Evolutionary conservation across 2,113 vertebrate species (phyloP), one percentile per base, ranked within the genome.

Genomic region (Odocoileus virginianus): DNA sequence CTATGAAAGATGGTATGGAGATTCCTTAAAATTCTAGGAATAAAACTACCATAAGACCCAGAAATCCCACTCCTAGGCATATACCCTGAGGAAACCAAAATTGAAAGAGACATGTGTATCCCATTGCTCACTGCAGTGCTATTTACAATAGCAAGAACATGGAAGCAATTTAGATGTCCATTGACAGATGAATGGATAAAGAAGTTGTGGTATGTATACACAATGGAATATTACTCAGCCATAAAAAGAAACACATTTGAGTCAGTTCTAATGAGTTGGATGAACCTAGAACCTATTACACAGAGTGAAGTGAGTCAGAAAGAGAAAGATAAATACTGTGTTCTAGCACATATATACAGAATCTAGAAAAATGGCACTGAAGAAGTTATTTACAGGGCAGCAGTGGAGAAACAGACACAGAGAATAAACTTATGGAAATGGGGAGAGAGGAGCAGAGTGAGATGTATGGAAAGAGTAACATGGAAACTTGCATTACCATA

Each of bases 151-250:
- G 16, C 64, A 17, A 67, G 64, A 67, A 67, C 16, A 36, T 36
- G n/a, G 33, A 67, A 36, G 64, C 64, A 67, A 67, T 67, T 33
- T 67, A 36, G 33, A 67, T 36, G 64, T 36, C 64, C 64, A 36
- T 67, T 0, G 0, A 67, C 17, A 36, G 64, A 36, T 36, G 64
- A 21, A 2, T 11, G 33, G n/a, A n/a, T 67, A n/a, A n/a, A n/a
- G 33, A 67, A 67, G 33, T n/a, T 67, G 15, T 64, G 30, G 30
- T 33, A 64, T 2, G 33, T 16, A 17, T 8, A 17, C 7, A 61
- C 60, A 67, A 5, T 67, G 4, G 33, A 36, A 67, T 36, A 71
- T 21, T 21, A 71, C 19, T 71, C 64, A 71, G 9, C 17, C n/a
- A 23, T 71, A 21, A 36, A 21, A 71, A 71, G 17, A n/a, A 36